These are phyloP conservation scores for Nothocercus julius DNA, from an alignment of 2,113 vertebrate species.

Conservation along the genomic window DNA sequence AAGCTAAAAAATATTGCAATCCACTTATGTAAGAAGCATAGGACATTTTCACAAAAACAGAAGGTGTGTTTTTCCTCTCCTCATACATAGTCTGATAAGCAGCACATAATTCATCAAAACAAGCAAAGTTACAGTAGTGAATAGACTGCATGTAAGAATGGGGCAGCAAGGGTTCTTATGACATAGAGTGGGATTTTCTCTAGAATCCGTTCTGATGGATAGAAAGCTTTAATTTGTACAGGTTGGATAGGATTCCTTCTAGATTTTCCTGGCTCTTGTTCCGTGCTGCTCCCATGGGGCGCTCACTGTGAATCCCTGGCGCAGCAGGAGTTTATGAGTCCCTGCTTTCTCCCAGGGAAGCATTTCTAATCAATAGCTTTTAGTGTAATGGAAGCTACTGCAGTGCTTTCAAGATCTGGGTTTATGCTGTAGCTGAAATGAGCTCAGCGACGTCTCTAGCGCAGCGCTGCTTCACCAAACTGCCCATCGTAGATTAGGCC, in stretches of 20 bases:
- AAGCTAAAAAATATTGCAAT: neutral
- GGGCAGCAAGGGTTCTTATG: neutral
- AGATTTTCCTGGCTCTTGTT: neutral
- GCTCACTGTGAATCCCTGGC: neutral
- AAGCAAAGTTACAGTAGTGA: neutral
- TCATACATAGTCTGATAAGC: neutral
- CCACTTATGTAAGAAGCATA: neutral
- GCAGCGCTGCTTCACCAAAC: neutral
- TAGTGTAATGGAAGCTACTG: slow-evolving; percentile 40
- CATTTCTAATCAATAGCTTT: slow-evolving; percentile 51
- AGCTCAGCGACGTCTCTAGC: slow-evolving; percentile 14
- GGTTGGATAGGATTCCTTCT: neutral
- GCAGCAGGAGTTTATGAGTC: neutral
- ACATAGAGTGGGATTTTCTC: neutral
- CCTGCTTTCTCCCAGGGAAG: neutral
- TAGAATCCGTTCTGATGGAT: neutral
- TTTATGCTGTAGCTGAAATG: slow-evolving; percentile 12
- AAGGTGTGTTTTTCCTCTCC: neutral
- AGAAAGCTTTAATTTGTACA: neutral
- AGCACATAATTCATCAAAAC: neutral
- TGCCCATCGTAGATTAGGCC: neutral
- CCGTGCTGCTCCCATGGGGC: neutral
- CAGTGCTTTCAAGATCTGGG: slow-evolving; percentile 3
- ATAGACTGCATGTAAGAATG: neutral
- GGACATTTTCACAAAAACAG: neutral